A percentile compares a stretch with the other conserved stretches of the same genome.
phyloP scores from a whole-genome alignment of 2,113 vertebrate genomes.

The Camelus dromedarius region DNA sequence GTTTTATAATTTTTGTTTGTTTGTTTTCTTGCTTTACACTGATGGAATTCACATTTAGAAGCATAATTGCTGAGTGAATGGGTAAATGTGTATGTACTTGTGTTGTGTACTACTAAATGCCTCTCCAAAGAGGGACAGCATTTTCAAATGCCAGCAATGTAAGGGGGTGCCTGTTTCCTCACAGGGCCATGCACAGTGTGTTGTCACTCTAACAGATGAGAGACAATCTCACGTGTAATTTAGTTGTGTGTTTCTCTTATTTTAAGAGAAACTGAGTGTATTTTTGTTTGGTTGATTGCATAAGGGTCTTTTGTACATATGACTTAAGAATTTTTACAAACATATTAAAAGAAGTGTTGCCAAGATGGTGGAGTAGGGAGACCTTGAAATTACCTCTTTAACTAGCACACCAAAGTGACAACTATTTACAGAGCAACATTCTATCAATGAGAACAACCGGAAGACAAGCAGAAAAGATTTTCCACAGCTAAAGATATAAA shows the following conservation, averaged over 20 bases:
- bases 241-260: background rate
- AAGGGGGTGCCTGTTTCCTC: background rate
- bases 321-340: background rate
- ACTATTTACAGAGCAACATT: too few species aligned
- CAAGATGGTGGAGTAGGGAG: too few species aligned
- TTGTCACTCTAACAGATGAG: background rate
- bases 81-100: background rate
- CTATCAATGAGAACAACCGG: too few species aligned
- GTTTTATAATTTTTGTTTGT: background rate
- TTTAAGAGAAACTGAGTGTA: background rate
- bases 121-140: background rate
- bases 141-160: background rate
- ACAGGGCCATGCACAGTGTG: background rate
- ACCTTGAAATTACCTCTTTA: too few species aligned
- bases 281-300: background rate
- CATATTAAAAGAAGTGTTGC: too few species aligned
- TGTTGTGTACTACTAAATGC: background rate
- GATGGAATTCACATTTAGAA: too few species aligned
- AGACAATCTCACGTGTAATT: background rate
- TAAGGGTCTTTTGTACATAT: background rate
- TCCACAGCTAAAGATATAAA: too few species aligned
- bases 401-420: too few species aligned
- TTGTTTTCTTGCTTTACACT: background rate
- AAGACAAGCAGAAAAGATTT: too few species aligned
- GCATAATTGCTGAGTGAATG: background rate